Base-by-base conservation (phyloP, 2,888 invertebrate genomes). In the Cynaeus angustus region DNA sequence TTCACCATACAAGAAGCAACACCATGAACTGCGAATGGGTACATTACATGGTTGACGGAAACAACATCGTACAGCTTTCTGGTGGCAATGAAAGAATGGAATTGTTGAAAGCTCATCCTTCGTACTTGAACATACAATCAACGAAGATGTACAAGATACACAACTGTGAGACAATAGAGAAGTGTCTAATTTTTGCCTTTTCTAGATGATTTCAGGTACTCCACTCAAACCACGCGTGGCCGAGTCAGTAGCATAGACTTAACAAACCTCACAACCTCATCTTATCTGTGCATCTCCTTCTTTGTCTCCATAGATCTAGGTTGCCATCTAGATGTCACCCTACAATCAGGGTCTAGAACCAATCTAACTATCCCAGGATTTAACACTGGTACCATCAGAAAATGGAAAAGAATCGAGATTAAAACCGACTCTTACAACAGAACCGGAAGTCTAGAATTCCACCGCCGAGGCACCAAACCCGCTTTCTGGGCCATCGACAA, bases 401-500 rank as follows among this genome's bases (percentile, higher is more conserved):
- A 3, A 1, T 46, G 46, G 46, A 46, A 16, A 16, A 13, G 46
- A 46, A 10, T 46, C 13, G 16, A 16, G 3, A 46, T 46, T 8
- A 9, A 46, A 13, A 46, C 46, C 13, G n/a, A n/a, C n/a, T 12
- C n/a, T 3, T 46, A 46, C 26, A 46, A 46, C 10, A 16, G 46
- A 16, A 46, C 9, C 8, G 46, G 21, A 8, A 16, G 7, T 1
- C 21, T 46, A 1, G 3, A 8, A 2, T 16, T 46, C 9, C 7
- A 16, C 7, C 46, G 46, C 8, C 10, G 14, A 26, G 16, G 16
- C n/a, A 13, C 10, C 6, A 46, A 46, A 16, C 3, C n/a, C 10
- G 46, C 16, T 6, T 46, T 5, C 8, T 46, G 46, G 46, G 46
- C 46, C 6, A 16, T 46, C 10, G 46, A 46, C 13, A 46, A 46